Conservation (phyloP, 1,140 invertebrate species). For the Eriosoma lanigerum region DNA sequence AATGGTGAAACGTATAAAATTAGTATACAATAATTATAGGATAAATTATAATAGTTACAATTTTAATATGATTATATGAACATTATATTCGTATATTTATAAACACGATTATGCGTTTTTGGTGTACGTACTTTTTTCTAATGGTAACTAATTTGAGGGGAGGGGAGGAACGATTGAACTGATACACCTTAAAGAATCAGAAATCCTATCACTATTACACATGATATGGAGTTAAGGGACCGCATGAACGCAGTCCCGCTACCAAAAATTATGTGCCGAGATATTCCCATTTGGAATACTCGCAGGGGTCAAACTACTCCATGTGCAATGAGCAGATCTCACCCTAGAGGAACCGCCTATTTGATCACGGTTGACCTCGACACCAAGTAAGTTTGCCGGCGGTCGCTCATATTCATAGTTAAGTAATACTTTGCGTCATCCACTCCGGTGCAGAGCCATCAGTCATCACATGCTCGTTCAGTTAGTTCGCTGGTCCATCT, state of each 20-base stretch:
- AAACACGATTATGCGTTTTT: too few relatives aligned
- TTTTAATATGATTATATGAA: too few relatives aligned
- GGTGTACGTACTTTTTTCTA: too few relatives aligned
- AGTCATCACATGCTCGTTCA: background rate
- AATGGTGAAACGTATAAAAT: too few relatives aligned
- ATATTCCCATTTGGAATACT: conserved; percentile 72
- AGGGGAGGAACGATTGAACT: too few relatives aligned
- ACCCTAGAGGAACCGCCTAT: conserved; percentile 69
- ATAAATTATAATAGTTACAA: too few relatives aligned
- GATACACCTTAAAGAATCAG: too few relatives aligned
- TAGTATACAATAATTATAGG: too few relatives aligned
- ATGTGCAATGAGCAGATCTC: conserved; percentile 72
- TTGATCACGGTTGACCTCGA: conserved; percentile 68
- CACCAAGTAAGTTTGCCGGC: conserved; percentile 66
- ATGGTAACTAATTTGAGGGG: too few relatives aligned
- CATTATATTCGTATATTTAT: too few relatives aligned
- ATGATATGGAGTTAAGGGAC: conserved; percentile 39
- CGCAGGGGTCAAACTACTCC: conserved; percentile 71
- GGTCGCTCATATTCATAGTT: rapidly evolving
- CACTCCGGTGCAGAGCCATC: background rate
- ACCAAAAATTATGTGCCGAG: conserved; percentile 72
- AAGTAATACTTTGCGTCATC: background rate
- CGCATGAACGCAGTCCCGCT: conserved; percentile 55
- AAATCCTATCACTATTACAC: too few relatives aligned
- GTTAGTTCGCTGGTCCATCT: too few relatives aligned